These are phyloP conservation scores for Leucosticte australis DNA, from an alignment of 2,113 vertebrate genomes.

Conservation along the genomic window DNA sequence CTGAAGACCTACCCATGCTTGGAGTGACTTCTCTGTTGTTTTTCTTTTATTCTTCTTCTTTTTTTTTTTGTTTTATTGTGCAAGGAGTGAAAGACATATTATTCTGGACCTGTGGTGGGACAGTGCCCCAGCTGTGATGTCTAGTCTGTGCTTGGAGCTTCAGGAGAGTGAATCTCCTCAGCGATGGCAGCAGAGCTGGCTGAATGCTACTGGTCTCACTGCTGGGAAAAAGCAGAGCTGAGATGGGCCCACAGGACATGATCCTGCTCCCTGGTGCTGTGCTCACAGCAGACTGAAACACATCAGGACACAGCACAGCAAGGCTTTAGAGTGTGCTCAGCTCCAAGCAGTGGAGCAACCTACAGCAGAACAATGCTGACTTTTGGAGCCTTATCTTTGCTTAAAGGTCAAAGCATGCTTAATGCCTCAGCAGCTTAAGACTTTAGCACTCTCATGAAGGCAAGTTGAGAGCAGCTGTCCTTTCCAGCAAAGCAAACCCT, in stretches of 20 bases:
- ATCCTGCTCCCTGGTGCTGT: background rate
- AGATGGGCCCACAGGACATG: accelerated
- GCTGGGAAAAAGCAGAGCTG: background rate
- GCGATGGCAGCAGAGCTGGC: background rate
- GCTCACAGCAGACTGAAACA: background rate
- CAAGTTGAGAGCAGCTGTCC: background rate
- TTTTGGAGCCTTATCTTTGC: background rate
- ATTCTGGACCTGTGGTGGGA: background rate
- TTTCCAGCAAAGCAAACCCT: background rate
- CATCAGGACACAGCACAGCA: background rate
- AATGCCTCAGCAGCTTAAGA: background rate
- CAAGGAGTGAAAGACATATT: background rate
- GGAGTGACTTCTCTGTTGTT: background rate
- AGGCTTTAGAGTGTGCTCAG: background rate
- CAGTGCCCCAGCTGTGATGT: background rate
- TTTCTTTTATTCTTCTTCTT: background rate
- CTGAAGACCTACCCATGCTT: background rate
- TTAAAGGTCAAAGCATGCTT: conserved; percentile 29
- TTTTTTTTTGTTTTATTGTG: background rate
- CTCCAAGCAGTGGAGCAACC: background rate
- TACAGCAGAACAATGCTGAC: background rate
- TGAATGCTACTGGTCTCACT: background rate
- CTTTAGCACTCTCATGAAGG: background rate
- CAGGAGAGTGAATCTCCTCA: background rate
- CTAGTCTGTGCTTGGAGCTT: background rate